Base-by-base conservation (phyloP, 2,888 invertebrate genomes). In the Andrena praecox region DNA sequence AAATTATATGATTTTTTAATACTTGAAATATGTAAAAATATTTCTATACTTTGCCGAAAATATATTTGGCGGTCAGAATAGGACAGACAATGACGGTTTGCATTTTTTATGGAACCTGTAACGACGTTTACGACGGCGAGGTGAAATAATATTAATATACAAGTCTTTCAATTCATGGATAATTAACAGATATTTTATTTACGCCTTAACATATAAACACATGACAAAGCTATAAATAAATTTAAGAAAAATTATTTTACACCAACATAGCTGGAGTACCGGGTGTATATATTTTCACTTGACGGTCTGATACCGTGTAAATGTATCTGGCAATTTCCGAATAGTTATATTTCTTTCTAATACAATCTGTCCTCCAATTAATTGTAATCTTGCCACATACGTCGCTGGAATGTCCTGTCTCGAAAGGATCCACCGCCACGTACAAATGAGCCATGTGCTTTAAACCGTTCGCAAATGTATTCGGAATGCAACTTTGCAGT, bases 261-360 rank as follows among this genome's bases (percentile, higher is more conserved):
- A 63, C 69, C 20, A 86, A 78, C 0, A 76, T 72, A 24, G 75
- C 70, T 31, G 70, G 67, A 33, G 94, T 95, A 56, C 97, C 97
- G 1, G 97, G 97, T 85, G 96, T 96, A 92, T 97, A 96, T 60
- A 97, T 95, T 92, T 96, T 97, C 2, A 97, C 96, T 90, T 97
- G 97, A 91, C 96, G 95, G 93, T 97, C 97, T 93, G 95, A 95
- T 78, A 97, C 95, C 94, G 97, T 97, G 90, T 96, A 97, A 74
- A 96, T 95, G 92, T 96, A 96, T 83, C 87, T 89, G 50, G 90
- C 87, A 80, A 89, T 89, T 56, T 93, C 92, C 5, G 91, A 79
- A 89, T 90, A 91, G 63, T 92, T 92, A 77, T 91, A 90, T 50
- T 90, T 88, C 16, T 70, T 87, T 71, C 92, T 90, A 27, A 91